Evolutionary conservation across 2,888 invertebrate genomes (phyloP), one percentile per base, ranked within the genome.

Genomic region (Cacoxenus indagator): DNA sequence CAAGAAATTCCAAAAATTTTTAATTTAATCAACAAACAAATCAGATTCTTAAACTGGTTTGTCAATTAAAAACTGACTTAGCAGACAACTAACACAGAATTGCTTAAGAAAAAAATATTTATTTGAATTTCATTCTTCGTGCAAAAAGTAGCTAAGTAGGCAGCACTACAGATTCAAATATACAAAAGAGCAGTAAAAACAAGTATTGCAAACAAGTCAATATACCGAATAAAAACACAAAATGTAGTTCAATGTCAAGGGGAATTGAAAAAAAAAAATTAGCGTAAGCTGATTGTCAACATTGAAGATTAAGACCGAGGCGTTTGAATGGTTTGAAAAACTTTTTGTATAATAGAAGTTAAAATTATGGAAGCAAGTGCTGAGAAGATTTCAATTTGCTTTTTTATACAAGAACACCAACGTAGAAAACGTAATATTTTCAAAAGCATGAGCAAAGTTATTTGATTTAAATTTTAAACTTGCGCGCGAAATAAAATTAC

Each of bases 111-210:
- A 57, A 19, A 55, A 61, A 57, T 46, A 67, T 67, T 51, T 22
- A 51, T 22, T 51, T 51, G 51, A 69, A 76, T 77, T 75, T 79
- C 81, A 77, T 82, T 81, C 81, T 81, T 78, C 82, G 73, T 73
- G 81, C 77, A 72, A 76, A 75, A 19, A 64, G n/a, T n/a, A n/a
- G n/a, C n/a, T n/a, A n/a, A n/a, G n/a, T n/a, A 43, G 37, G 24
- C 22, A 62, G 65, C 48, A 72, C n/a, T n/a, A n/a, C n/a, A n/a
- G n/a, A 65, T 59, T 68, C 66, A 64, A 67, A 59, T 65, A 51
- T 66, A 55, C 4, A n/a, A 27, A 54, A 57, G 14, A 29, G 69
- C 68, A 69, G 68, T 67, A 73, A 65, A 69, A 31, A 66, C 70
- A 71, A 64, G 67, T 70, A 43, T 22, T 61, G 70, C 67, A 43